Evolutionary conservation across 2,113 vertebrate species (phyloP).

Genomic region (Platycercus adscitus): DNA sequence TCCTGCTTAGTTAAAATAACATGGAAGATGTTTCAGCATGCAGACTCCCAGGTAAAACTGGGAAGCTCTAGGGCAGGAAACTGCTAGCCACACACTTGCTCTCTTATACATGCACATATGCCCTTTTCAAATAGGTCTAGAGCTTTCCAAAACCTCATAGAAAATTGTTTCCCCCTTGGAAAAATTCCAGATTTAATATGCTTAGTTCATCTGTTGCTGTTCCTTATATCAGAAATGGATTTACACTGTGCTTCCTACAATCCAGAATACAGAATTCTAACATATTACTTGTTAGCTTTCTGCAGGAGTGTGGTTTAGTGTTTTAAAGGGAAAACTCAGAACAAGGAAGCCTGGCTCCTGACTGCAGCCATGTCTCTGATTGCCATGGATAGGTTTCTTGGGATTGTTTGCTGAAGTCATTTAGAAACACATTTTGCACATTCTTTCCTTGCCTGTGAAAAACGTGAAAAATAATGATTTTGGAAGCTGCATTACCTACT

Average conservation of each 20-base stretch:
- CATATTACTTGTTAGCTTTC: neutral
- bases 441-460: neutral
- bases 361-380: neutral
- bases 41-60: neutral
- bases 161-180: neutral
- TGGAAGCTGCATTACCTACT: neutral
- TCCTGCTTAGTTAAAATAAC: neutral
- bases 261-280: neutral
- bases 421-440: neutral
- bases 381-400: neutral
- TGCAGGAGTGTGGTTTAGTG: neutral
- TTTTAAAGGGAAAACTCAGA: neutral
- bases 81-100: neutral
- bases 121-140: neutral
- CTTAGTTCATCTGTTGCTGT: neutral
- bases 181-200: neutral
- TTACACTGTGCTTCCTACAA: neutral
- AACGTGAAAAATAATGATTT: neutral
- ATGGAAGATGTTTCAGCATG: neutral
- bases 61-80: neutral
- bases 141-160: neutral
- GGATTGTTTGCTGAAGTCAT: neutral
- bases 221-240: neutral
- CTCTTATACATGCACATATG: neutral
- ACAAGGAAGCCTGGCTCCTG: neutral